phyloP scores from a whole-genome alignment of 37 sponge, comb jelly and placozoan species.

The Petrosia ficiformis region DNA sequence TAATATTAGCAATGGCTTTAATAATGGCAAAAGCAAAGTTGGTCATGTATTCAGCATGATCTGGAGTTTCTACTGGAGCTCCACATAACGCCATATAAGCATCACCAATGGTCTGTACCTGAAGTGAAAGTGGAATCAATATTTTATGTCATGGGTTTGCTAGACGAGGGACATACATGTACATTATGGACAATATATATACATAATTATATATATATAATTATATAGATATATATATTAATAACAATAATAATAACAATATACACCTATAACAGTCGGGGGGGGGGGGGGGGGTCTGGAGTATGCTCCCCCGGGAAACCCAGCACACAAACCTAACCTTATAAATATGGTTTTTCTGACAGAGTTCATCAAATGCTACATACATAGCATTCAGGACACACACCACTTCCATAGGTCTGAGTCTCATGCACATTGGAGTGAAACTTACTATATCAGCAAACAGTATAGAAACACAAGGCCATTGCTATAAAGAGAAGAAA shows the following conservation, averaged over 20 bases:
- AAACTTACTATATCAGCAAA: conserved; percentile 88
- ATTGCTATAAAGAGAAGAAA: conserved; percentile 19
- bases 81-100: conserved; percentile 81
- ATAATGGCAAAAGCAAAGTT: conserved; percentile 43
- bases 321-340: too few species aligned
- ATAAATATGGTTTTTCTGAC: conserved; percentile 73
- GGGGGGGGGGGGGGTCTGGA: too few species aligned
- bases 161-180: too few species aligned
- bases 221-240: too few species aligned
- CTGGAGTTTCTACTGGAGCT: conserved; percentile 20
- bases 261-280: too few species aligned
- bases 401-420: conserved; percentile 65
- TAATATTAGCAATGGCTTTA: conserved; percentile 38
- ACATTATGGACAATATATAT: too few species aligned
- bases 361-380: conserved; percentile 65
- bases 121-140: neutral
- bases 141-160: neutral
- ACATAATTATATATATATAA: too few species aligned
- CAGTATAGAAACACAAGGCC: conserved; percentile 56
- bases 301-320: too few species aligned
- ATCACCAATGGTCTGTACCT: conserved; percentile 90
- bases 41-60: conserved; percentile 56
- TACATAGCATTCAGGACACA: conserved; percentile 73
- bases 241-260: too few species aligned
- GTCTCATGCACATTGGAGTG: conserved; percentile 75